Base-by-base conservation (phyloP, 2,888 invertebrate species). In the Physocephala rufipes region DNA sequence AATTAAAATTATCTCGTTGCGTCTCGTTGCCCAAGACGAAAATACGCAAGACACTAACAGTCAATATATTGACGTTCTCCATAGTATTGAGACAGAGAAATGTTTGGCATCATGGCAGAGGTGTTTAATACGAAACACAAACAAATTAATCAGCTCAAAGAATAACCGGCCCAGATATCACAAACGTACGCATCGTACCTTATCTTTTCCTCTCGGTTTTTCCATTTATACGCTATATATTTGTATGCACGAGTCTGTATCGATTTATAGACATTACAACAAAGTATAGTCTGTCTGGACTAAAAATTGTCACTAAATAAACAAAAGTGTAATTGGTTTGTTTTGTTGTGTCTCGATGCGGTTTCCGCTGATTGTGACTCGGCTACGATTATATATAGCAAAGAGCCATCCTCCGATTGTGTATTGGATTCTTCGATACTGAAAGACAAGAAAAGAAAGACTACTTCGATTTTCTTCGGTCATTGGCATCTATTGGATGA, bases 111-210 rank as follows among this genome's bases (percentile, higher is more conserved):
- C 5, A 36, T 24, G 26, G 49, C 4, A 53, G 61, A 70, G 70
- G 70, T 70, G 65, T 70, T 70, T 64, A 70, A 70, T 70, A 53
- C 30, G 49, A 58, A 36, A 43, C 26, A 43, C 64, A 70, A 70
- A 70, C 59, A 65, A 49, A 45, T 55, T 70, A 70, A 70, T 70
- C 70, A 70, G 64, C 45, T 70, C 70, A 70, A 26, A 49, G 26
- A 21, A 64, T 13, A 55, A 21, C n/a, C n/a, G 19, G 24, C 43
- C 21, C 43, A 53, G 30, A 28, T n/a, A n/a, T 15, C 9, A 4
- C 5, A 7, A 36, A 4, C 36, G 26, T 19, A 21, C 13, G 9
- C 24, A 13, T 45, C 15, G 30, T 24, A 24, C 49, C 49, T 49
- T 49, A 49, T 36, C 36, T 36, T 36, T 36, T 36, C 5, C 36